Evolutionary conservation across 2,113 vertebrate species (phyloP).

Genomic region (Apteryx mantelli): DNA sequence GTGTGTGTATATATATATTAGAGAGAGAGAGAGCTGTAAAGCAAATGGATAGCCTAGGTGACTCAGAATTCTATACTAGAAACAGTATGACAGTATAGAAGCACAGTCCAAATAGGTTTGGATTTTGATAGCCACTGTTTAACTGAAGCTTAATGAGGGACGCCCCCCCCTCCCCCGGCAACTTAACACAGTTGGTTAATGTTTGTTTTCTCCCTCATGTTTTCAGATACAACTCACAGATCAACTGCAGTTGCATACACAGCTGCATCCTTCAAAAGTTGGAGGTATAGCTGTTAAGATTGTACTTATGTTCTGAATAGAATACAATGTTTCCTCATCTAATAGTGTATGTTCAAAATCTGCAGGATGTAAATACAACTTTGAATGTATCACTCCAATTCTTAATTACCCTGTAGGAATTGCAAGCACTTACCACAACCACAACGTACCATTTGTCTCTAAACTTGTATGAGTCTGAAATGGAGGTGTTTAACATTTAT

Average conservation of each 20-base stretch:
- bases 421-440: not conserved
- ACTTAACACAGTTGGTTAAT: not conserved
- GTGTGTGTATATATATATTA: not conserved
- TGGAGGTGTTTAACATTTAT: conserved; percentile 51
- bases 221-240: not conserved
- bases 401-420: not conserved
- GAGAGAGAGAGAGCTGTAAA: not conserved
- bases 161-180: not conserved
- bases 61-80: not conserved
- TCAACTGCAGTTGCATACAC: not conserved
- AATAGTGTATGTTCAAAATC: not conserved
- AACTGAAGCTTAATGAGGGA: not conserved
- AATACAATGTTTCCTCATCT: not conserved
- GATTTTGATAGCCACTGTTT: not conserved
- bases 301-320: not conserved
- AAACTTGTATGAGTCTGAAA: conserved; percentile 15
- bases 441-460: not conserved
- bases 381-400: not conserved
- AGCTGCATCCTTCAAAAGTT: not conserved
- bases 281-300: not conserved
- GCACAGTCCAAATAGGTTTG: not conserved
- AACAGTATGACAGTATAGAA: not conserved
- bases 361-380: not conserved
- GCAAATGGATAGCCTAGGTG: not conserved
- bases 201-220: not conserved